Conservation (phyloP, 37 sponge, comb jelly and placozoan species). For the Halisarca cf. caerulea region DNA sequence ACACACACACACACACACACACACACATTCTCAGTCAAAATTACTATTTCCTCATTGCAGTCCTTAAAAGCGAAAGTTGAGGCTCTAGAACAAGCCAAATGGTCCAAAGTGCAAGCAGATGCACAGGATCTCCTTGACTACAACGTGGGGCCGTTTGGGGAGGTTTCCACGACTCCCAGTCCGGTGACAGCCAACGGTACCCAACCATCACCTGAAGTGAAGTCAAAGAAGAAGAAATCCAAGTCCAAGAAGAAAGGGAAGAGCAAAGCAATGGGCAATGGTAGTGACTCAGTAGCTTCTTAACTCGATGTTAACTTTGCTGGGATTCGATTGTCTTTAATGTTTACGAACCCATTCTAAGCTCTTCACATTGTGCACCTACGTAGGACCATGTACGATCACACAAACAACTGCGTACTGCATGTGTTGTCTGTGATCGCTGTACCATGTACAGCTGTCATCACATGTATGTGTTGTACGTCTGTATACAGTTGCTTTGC, state of each 20-base stretch:
- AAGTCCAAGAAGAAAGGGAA: conserved; percentile 20
- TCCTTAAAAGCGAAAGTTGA: neutral
- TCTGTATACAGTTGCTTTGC: too few species aligned
- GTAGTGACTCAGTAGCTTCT: conserved; percentile 6
- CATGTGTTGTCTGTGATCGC: too few species aligned
- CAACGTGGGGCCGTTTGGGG: conserved; percentile 10
- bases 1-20: too few species aligned
- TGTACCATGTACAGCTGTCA: too few species aligned
- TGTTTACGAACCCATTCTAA: too few species aligned
- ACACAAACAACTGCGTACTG: too few species aligned
- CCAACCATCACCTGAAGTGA: neutral
- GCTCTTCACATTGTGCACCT: too few species aligned
- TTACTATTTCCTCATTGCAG: neutral
- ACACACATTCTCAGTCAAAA: too few species aligned
- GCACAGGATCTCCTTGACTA: neutral
- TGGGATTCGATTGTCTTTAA: too few species aligned
- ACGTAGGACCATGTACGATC: too few species aligned
- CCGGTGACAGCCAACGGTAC: neutral
- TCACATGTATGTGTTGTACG: too few species aligned
- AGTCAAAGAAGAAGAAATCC: neutral
- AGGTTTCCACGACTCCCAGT: neutral
- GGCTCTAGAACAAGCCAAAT: neutral
- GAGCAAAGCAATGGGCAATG: neutral
- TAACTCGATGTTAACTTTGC: too few species aligned
- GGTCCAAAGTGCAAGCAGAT: neutral